These are phyloP conservation scores for Gouania willdenowi DNA, from an alignment of 2,797 vertebrate species.

Conservation along the genomic window DNA sequence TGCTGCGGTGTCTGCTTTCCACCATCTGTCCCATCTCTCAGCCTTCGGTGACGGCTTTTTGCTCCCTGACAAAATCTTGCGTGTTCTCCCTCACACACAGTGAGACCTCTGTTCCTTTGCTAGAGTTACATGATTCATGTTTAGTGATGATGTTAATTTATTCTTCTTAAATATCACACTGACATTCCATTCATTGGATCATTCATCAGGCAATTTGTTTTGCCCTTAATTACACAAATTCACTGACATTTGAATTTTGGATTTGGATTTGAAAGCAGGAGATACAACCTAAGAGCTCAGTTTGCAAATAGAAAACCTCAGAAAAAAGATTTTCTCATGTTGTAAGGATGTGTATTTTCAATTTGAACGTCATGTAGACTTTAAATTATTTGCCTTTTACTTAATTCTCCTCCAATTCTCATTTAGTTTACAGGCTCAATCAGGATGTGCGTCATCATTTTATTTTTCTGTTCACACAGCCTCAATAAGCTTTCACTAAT, in stretches of 20 bases:
- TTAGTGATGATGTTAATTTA: slow-evolving; percentile 21
- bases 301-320: too few relatives aligned
- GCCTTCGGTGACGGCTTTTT: slow-evolving; percentile 22
- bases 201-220: neutral
- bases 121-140: slow-evolving; percentile 20
- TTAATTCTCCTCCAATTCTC: too few relatives aligned
- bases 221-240: neutral
- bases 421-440: too few relatives aligned
- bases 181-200: slow-evolving; percentile 4
- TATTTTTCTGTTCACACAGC: too few relatives aligned
- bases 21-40: slow-evolving; percentile 38
- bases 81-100: slow-evolving; percentile 6
- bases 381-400: too few relatives aligned
- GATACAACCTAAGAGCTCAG: too few relatives aligned
- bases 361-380: too few relatives aligned
- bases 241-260: neutral
- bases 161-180: slow-evolving; percentile 29
- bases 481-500: slow-evolving; percentile 25
- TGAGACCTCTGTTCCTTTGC: slow-evolving; percentile 16
- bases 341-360: too few relatives aligned
- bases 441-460: too few relatives aligned
- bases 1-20: slow-evolving; percentile 16
- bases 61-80: slow-evolving; percentile 21
- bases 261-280: slow-evolving; percentile 4
- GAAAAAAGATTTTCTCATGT: too few relatives aligned